phyloP scores from a whole-genome alignment of 2,888 invertebrate genomes.

The Megalurothrips usitatus region DNA sequence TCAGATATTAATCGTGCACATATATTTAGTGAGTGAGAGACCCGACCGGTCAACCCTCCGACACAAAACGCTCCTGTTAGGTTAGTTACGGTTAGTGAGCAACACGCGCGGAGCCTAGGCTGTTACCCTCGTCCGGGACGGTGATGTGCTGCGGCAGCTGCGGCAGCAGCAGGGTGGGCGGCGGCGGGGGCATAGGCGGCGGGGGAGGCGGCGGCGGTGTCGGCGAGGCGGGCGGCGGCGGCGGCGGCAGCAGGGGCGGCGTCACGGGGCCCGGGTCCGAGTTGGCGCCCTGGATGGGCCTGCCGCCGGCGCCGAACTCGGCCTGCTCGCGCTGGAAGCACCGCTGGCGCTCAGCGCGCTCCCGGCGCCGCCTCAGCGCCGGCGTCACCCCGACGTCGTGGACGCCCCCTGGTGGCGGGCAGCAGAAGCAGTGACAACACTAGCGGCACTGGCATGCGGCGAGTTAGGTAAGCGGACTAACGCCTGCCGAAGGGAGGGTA shows the following conservation, averaged over 20 bases:
- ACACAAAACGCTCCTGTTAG: too few species aligned
- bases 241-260: not conserved
- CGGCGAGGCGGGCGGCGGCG: not conserved
- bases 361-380: slow-evolving; percentile 68
- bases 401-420: slow-evolving; percentile 34
- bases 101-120: slow-evolving; percentile 31
- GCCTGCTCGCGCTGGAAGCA: slow-evolving; percentile 79
- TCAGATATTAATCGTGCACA: too few species aligned
- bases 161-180: slow-evolving; percentile 30
- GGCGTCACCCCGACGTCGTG: slow-evolving; percentile 71
- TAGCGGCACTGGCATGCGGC: not conserved
- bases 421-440: slow-evolving; percentile 24
- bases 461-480: slow-evolving; percentile 21
- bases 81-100: slow-evolving; percentile 32
- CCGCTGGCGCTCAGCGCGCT: slow-evolving; percentile 74
- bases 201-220: not conserved
- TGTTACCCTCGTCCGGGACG: slow-evolving; percentile 35
- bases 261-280: slow-evolving; percentile 3
- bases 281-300: slow-evolving; percentile 1
- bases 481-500: too few species aligned
- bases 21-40: too few species aligned
- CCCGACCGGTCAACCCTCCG: not conserved
- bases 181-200: not conserved
- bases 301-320: slow-evolving; percentile 48
- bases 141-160: slow-evolving; percentile 44